Percentiles rank a stretch among this genome's conserved stretches.
Evolutionary conservation across 2,797 vertebrate species (phyloP).

Genomic region (Pseudocheirus occidentalis): DNA sequence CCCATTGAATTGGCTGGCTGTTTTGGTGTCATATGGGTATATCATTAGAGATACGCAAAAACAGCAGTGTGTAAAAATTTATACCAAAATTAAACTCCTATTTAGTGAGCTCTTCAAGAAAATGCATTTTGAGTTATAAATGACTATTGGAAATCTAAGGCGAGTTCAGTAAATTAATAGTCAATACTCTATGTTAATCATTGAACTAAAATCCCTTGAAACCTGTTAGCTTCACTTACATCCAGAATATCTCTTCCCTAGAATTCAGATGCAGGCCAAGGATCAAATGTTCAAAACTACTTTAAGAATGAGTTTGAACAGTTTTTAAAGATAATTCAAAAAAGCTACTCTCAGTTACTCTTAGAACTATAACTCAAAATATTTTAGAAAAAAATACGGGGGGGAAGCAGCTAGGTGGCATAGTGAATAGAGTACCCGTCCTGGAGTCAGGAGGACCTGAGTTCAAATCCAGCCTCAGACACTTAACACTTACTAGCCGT

Average conservation of each 20-base stretch:
- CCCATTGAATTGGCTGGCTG: constrained; percentile 8
- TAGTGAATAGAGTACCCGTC: too few species aligned
- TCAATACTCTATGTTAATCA: background rate
- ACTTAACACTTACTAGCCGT: too few species aligned
- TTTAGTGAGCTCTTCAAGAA: background rate
- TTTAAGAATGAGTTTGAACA: background rate
- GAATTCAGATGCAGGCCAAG: background rate
- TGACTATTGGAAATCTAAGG: background rate
- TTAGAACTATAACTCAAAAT: background rate
- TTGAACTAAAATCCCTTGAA: background rate
- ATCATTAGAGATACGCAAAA: background rate
- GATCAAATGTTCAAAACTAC: background rate
- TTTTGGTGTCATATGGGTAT: background rate
- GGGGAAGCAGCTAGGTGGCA: too few species aligned
- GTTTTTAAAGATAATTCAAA: background rate
- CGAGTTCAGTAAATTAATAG: background rate
- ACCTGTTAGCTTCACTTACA: background rate
- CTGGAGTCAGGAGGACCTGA: too few species aligned
- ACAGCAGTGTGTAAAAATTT: background rate
- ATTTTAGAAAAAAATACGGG: background rate
- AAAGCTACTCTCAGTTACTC: background rate
- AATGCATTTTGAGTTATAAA: background rate
- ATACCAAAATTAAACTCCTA: background rate
- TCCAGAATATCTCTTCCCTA: background rate
- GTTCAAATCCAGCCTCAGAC: too few species aligned